These are phyloP conservation scores for Discoglossus pictus DNA, from an alignment of 2,797 vertebrate genomes.

Conservation along the genomic window DNA sequence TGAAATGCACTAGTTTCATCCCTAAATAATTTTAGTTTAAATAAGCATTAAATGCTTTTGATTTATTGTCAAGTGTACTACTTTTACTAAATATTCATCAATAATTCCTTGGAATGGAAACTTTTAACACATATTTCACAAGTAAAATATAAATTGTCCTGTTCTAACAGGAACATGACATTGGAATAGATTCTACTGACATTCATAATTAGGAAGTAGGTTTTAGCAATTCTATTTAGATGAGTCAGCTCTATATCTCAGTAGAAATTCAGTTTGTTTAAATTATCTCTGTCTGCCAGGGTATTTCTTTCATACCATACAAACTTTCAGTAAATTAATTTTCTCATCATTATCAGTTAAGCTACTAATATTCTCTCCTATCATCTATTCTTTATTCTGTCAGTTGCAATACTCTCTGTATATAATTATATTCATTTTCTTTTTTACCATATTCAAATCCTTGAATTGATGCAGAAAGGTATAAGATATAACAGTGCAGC, in stretches of 20 bases:
- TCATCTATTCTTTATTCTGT: slow-evolving; percentile 41
- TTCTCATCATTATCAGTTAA: slow-evolving; percentile 42
- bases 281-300: slow-evolving; percentile 46
- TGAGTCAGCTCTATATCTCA: slow-evolving; percentile 36
- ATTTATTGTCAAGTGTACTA: no score
- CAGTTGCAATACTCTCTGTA: slow-evolving; percentile 12
- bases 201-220: slow-evolving; percentile 28
- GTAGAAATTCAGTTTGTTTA: slow-evolving; percentile 37
- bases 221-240: slow-evolving; percentile 28
- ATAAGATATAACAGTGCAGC: slow-evolving; percentile 17
- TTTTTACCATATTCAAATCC: slow-evolving; percentile 32
- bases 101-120: not conserved
- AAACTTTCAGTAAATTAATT: slow-evolving; percentile 41
- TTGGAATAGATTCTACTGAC: slow-evolving; percentile 29
- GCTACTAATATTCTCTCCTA: slow-evolving; percentile 33
- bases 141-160: no score
- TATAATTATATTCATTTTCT: slow-evolving; percentile 41
- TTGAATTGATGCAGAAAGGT: slow-evolving; percentile 27
- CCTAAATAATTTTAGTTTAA: no score
- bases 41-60: no score
- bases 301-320: slow-evolving; percentile 29
- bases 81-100: no score
- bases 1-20: no score
- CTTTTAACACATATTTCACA: no score
- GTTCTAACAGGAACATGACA: not conserved